A percentile compares a stretch with the other conserved stretches of the same genome.
These are phyloP conservation scores for Drosophila athabasca DNA, from an alignment of 1,140 invertebrate species.

Conservation along the genomic window DNA sequence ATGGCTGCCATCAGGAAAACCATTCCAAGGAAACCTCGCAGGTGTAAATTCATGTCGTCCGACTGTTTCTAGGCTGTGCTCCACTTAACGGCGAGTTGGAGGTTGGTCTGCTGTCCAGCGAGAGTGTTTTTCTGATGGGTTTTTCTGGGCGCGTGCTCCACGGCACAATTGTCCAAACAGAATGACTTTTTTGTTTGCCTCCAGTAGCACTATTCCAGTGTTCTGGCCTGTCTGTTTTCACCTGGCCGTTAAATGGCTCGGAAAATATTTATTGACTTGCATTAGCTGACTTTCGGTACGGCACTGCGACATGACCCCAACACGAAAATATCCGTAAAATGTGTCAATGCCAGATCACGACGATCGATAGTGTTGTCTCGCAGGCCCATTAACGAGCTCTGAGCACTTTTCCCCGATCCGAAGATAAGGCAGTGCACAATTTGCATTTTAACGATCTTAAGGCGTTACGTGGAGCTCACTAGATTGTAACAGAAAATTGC, in stretches of 20 bases:
- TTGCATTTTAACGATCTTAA: conserved; percentile 37
- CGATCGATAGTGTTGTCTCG: conserved; percentile 29
- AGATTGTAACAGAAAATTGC: conserved; percentile 62
- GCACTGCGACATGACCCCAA: neutral
- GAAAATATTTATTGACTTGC: conserved; percentile 65
- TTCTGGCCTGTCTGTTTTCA: conserved; percentile 35
- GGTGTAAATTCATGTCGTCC: conserved; percentile 32
- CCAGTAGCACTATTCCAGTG: conserved; percentile 10
- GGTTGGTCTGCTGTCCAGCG: conserved; percentile 21
- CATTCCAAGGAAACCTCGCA: conserved; percentile 23
- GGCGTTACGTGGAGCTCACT: conserved; percentile 40
- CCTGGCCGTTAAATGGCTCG: conserved; percentile 50
- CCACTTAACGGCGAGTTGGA: conserved; percentile 21
- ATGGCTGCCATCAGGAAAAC: conserved; percentile 13
- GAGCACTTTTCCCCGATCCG: conserved; percentile 3
- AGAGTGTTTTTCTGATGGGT: conserved; percentile 3
- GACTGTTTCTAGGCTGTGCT: conserved; percentile 30
- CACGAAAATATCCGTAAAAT: conserved; percentile 33
- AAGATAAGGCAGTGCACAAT: conserved; percentile 24
- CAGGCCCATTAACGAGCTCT: conserved; percentile 25
- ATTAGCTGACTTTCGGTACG: conserved; percentile 33
- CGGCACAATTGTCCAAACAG: conserved; percentile 70
- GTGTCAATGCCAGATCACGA: conserved; percentile 65
- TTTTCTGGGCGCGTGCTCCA: conserved; percentile 52
- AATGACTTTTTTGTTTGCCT: conserved; percentile 43